phyloP scores from a whole-genome alignment of 1,140 invertebrate genomes.

The Delia radicum region DNA sequence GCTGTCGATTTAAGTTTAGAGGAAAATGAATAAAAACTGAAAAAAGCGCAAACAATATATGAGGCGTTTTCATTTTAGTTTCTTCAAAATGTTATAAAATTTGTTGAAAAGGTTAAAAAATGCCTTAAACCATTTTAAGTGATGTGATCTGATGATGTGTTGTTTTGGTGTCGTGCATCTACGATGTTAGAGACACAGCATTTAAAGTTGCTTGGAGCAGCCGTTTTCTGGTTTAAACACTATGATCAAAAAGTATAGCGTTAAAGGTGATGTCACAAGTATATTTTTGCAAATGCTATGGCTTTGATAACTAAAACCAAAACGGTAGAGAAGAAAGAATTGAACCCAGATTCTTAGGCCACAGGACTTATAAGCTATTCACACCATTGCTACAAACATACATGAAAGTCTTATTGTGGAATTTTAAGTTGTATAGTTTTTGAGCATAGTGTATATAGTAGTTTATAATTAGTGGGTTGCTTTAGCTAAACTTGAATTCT shows the following conservation, averaged over 20 bases:
- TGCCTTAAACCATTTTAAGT: neutral
- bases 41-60: conserved; percentile 3
- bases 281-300: no score
- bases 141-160: neutral
- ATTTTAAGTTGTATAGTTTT: no score
- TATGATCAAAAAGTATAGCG: no score
- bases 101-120: neutral
- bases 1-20: neutral
- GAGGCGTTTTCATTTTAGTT: neutral
- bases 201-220: neutral
- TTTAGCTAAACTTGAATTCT: neutral
- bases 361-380: no score
- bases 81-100: neutral
- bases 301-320: no score
- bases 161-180: neutral
- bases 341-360: no score
- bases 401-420: no score
- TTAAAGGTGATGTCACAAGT: no score
- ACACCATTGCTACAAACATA: no score
- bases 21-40: neutral
- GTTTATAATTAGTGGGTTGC: neutral
- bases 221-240: neutral
- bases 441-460: no score
- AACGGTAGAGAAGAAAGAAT: no score
- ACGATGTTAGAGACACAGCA: no score